phyloP scores from a whole-genome alignment of 53 echinoderm and acorn worm species.

The Hippasteria phrygiana region DNA sequence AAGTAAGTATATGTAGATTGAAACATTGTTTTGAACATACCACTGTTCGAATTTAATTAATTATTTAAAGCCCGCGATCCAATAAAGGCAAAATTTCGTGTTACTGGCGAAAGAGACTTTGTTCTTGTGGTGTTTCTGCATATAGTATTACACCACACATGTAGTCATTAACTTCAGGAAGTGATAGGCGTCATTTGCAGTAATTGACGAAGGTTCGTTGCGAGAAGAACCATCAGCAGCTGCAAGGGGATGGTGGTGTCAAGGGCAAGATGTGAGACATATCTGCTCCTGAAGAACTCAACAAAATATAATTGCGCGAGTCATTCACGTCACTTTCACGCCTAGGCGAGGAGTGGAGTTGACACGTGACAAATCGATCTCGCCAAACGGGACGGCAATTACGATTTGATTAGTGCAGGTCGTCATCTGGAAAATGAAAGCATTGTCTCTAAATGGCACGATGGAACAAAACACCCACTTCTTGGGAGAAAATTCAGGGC shows the following conservation, averaged over 20 bases:
- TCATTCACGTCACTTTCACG: slow-evolving; percentile 10
- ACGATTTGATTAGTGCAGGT: not conserved
- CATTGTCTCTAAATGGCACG: not conserved
- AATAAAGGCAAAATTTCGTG: not conserved
- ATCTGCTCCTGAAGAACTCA: not conserved
- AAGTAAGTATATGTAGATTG: too few species aligned
- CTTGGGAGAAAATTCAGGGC: not conserved
- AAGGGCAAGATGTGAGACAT: not conserved
- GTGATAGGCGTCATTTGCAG: not conserved
- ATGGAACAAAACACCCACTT: not conserved
- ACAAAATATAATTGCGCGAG: not conserved
- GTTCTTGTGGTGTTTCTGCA: not conserved
- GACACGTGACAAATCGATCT: slow-evolving; percentile 7
- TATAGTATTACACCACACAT: not conserved
- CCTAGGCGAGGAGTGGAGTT: slow-evolving; percentile 1
- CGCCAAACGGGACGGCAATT: not conserved
- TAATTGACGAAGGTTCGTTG: not conserved
- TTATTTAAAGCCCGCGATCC: too few species aligned
- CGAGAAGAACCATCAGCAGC: slow-evolving; percentile 1
- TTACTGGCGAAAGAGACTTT: not conserved
- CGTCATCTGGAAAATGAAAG: not conserved
- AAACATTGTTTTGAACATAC: too few species aligned
- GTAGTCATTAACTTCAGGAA: slow-evolving; percentile 47
- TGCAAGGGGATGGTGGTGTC: not conserved
- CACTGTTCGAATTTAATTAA: too few species aligned